Evolutionary conservation across 1,140 invertebrate species (phyloP), one percentile per base, ranked within the genome.

Genomic region (Mylabris phalerata): DNA sequence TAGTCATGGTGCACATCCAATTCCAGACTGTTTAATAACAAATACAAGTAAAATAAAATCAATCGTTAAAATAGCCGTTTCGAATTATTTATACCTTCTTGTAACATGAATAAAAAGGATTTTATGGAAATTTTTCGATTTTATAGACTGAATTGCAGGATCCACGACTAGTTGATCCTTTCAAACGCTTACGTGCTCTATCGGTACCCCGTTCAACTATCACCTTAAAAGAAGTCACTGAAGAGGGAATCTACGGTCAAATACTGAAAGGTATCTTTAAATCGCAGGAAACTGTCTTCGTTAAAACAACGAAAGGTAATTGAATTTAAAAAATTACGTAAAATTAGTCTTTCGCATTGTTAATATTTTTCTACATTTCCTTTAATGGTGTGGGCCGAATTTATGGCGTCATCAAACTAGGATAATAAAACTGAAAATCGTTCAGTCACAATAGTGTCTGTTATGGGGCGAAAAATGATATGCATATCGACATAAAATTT

Each of bases 301-400:
- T 93, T 50, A 93, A 94, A 77, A 93, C 90, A 26, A 87, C 90
- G 26, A 85, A 87, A 75, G 89, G 89, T 90, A 77, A 45, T 47
- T 55, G 26, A 11, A 25, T 26, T 43, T 42, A 42, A 52, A 27
- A 51, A 13, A 5, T 32, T 32, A 40, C 32, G n/a, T 41, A 13
- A 41, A 51, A 32, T 32, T 11, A 9, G 24, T 11, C 13, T 4
- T 26, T 24, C 47, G n/a, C 0, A 10, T 48, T 11, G 44, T 13
- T 46, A 46, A 46, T 25, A 19, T 46, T 19, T 19, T 19, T 19
- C 19, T 19, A 19, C 19, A 19, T 19, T 19, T 19, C 19, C 19
- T 19, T 19, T 19, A 19, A 19, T 19, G 19, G 19, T 19, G 19
- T 2, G 19, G 19, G 19, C 19, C 19, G 19, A 19, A 1, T 19